phyloP scores from a whole-genome alignment of 2,888 invertebrate species.

The Eumacrocentrus americanus region DNA sequence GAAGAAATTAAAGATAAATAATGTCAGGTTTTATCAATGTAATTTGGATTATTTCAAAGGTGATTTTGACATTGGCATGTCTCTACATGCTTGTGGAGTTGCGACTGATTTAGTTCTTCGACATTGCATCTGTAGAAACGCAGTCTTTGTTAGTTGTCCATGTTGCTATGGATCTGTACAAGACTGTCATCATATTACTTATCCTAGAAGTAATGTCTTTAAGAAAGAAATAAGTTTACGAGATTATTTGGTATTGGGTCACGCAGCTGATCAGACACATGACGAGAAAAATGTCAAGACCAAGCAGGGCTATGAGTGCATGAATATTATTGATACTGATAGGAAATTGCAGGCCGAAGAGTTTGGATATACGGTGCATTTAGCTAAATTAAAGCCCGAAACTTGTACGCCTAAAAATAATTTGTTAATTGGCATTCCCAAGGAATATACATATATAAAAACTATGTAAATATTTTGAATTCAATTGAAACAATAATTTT shows the following conservation, averaged over 20 bases:
- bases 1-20: conserved; percentile 70
- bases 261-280: conserved; percentile 93
- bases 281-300: conserved; percentile 73
- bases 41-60: conserved; percentile 89
- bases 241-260: conserved; percentile 82
- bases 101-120: conserved; percentile 91
- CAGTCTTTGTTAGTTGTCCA: conserved; percentile 88
- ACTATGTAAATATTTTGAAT: neutral
- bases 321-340: conserved; percentile 89
- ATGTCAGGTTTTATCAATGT: conserved; percentile 83
- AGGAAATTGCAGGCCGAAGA: conserved; percentile 77
- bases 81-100: conserved; percentile 92
- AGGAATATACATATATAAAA: conserved; percentile 11
- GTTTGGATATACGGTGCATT: conserved; percentile 74
- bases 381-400: conserved; percentile 79
- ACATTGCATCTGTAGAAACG: conserved; percentile 77
- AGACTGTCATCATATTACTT: conserved; percentile 78
- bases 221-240: conserved; percentile 60
- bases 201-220: conserved; percentile 79
- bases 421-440: conserved; percentile 73
- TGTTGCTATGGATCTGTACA: conserved; percentile 93
- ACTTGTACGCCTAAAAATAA: conserved; percentile 93
- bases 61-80: conserved; percentile 83
- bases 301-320: conserved; percentile 80
- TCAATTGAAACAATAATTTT: conserved; percentile 16